These are phyloP conservation scores for Australoheros scitulus DNA, from an alignment of 2,113 vertebrate species.

Conservation along the genomic window DNA sequence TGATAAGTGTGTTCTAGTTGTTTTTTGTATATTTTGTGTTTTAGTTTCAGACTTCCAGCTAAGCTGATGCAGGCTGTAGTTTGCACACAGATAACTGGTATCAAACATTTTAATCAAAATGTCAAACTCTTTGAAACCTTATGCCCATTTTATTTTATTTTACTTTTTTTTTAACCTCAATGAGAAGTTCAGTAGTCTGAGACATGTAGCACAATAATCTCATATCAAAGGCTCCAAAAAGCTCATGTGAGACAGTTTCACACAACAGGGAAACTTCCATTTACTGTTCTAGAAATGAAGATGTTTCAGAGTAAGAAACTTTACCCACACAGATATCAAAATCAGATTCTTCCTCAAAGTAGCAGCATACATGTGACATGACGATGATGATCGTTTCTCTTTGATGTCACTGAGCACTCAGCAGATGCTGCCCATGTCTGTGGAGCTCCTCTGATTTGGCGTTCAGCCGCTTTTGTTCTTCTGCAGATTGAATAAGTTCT, in stretches of 20 bases:
- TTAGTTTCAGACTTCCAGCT: background rate
- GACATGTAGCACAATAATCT: background rate
- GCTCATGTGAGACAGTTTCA: background rate
- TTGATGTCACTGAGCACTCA: accelerated
- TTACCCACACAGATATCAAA: background rate
- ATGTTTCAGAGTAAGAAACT: background rate
- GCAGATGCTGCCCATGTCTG: background rate
- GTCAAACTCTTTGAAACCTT: background rate
- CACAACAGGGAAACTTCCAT: background rate
- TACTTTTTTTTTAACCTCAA: background rate
- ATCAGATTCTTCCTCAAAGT: background rate
- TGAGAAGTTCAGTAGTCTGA: background rate
- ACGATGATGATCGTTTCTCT: background rate
- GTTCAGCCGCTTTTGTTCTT: background rate
- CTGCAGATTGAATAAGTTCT: background rate
- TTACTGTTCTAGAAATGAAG: background rate
- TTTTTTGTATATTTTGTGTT: background rate
- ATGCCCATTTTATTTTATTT: background rate
- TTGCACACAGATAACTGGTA: background rate
- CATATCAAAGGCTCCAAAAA: background rate
- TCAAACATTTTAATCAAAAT: background rate
- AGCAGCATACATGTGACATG: background rate
- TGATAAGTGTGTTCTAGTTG: background rate
- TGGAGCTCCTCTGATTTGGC: background rate
- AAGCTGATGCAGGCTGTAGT: background rate